Evolutionary conservation across 1,140 invertebrate species (phyloP).

Genomic region (Thalassaphorura encarpata): DNA sequence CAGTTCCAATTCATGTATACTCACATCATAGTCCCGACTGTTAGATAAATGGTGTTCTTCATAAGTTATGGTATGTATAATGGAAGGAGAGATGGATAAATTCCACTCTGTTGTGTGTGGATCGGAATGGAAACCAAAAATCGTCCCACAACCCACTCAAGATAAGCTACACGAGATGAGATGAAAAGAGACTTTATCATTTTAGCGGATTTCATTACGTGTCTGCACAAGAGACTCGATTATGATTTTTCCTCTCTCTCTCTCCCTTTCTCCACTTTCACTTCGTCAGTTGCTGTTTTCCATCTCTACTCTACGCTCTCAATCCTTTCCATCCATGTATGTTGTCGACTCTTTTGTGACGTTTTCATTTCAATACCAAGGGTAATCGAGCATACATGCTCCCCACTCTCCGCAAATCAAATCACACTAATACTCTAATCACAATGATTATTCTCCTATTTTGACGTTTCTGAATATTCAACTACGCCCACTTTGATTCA

Average conservation of each 20-base stretch:
- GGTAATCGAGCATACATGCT: conserved; percentile 31
- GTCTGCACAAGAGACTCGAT: conserved; percentile 20
- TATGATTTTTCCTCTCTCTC: conserved; percentile 21
- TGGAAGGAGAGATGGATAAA: no score
- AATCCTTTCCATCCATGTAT: neutral
- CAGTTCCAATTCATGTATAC: no score
- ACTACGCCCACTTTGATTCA: no score
- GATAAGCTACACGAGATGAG: conserved; percentile 23
- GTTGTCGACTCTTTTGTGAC: conserved; percentile 24
- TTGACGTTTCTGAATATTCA: neutral
- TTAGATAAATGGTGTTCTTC: no score
- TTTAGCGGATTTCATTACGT: conserved; percentile 24
- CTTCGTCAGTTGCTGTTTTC: no score
- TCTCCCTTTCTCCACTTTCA: neutral
- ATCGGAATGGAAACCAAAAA: conserved; percentile 14
- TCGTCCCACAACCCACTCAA: conserved; percentile 19
- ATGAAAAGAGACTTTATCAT: conserved; percentile 21
- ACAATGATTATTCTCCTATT: conserved; percentile 8
- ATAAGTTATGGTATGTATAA: no score
- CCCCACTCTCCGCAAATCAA: conserved; percentile 20
- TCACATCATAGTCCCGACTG: no score
- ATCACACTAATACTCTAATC: conserved; percentile 19
- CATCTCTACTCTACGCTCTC: no score
- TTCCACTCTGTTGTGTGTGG: no score
- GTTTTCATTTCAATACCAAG: conserved; percentile 32